Base-by-base conservation (phyloP, 2,113 vertebrate genomes). In the Copsychus sechellarum region DNA sequence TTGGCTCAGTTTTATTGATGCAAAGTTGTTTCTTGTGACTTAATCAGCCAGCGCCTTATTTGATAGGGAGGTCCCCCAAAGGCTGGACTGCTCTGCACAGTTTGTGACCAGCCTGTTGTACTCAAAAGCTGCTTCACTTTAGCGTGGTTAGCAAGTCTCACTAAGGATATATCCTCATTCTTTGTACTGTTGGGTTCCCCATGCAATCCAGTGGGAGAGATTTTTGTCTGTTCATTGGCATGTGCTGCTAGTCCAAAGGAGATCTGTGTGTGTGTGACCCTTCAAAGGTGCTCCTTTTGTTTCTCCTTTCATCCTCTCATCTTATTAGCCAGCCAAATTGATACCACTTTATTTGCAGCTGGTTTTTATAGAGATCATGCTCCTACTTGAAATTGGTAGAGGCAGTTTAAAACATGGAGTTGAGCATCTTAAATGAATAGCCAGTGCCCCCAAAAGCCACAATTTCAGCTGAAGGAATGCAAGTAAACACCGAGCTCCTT, bases 51-150 rank as follows among this genome's bases (percentile, higher is more conserved):
- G 33, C 21, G 29, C 22, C 15, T 61, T 45, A 18, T 66, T 57
- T 3, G 15, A 29, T 3, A 2, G 0, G 9, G 71, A 25, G 26
- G 42, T 57, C 36, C 11, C 3, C 0, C 18, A 83, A 43, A 71
- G 51, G 23, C 28, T 34, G 14, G 7, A 1, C 53, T 69, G n/a
- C 21, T 74, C n/a, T 58, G 3, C 6, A 5, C 28, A 19, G 66
- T 51, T 69, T 72, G 66, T 65, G 73, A 40, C 22, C 31, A 14
- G 22, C 2, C 43, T 38, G 12, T 38, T 81, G n/a, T 33, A 23
- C 36, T 80, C 50, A 28, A 61, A 77, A 69, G 36, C 74, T 13
- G 26, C 71, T 86, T 80, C 47, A 22, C 36, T 69, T 5, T 26
- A 38, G n/a, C 20, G 38, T 28, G 77, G 17, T 0, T 3, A 90